Base-by-base conservation (phyloP, 2,113 vertebrate genomes). In the Falco punctatus region DNA sequence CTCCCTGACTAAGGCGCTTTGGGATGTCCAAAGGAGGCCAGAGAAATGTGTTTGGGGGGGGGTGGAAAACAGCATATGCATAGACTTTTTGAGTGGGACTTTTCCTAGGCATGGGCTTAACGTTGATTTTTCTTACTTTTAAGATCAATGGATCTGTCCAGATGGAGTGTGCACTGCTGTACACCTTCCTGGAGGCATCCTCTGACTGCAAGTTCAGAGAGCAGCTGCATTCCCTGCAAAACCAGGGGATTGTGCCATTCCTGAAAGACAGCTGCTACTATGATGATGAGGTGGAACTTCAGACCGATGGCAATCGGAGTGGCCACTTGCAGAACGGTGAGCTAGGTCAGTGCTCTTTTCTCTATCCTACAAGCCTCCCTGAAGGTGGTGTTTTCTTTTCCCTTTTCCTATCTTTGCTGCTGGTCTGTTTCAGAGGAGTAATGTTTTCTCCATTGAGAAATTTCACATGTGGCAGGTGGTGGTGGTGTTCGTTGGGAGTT, bases 281-380 rank as follows among this genome's bases (percentile, higher is more conserved):
- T 2, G 81, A 78, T 1, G 80, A 91, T 1, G 40, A 97, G 0
- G 55, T 81, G 1, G 98, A 98, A 21, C 98, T 98, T 21, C 98
- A 98, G 95, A 98, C 97, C 0, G 98, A 98, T 0, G 98, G 98
- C 67, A 98, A 96, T 72, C 94, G 77, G 9, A 71, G 87, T 0
- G 97, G 97, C 67, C 87, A 32, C 61, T 6, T 86, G 5, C 38
- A 15, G 30, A 77, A 51, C 0, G 85, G n/a, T 9, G 91, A 84
- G 22, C 35, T 12, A 72, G 97, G 98, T 98, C 55, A 82, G 44
- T 42, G n/a, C 14, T 13, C 49, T 49, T 6, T n/a, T 33, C 20
- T 65, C 81, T 52, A 27, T 28, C 30, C n/a, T 28, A 3, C 24
- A 0, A 8, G 5, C 10, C 22, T 66, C 21, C 54, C 69, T 66